A percentile compares a stretch with the other conserved stretches of the same genome.
Evolutionary conservation across 64 coral and sea anemone species (phyloP).

Genomic region (Montipora sp.): DNA sequence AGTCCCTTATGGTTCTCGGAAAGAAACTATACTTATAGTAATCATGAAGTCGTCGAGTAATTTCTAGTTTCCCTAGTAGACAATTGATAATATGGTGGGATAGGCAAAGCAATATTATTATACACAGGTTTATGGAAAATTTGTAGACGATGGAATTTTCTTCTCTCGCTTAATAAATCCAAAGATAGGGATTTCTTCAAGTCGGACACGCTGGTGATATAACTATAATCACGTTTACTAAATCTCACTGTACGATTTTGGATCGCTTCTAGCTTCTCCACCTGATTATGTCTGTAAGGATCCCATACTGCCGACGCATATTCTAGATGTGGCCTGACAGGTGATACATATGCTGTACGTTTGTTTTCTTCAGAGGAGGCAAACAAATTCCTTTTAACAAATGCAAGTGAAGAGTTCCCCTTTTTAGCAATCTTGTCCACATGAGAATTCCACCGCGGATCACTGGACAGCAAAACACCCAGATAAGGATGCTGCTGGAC

Average conservation of each 20-base stretch:
- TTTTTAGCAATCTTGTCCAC: constrained; percentile 71
- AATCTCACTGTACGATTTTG: constrained; percentile 38
- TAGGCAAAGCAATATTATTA: no score
- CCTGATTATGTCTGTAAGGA: constrained; percentile 40
- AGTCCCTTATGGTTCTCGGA: no score
- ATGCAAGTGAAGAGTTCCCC: constrained; percentile 46
- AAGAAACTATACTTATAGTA: no score
- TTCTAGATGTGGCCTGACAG: constrained; percentile 69
- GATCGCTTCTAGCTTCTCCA: constrained; percentile 53
- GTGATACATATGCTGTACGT: constrained; percentile 43
- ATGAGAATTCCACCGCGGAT: constrained; percentile 61
- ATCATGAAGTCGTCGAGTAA: no score
- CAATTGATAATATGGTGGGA: no score
- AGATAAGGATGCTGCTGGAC: constrained; percentile 66
- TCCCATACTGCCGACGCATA: constrained; percentile 68
- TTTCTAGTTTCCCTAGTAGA: no score
- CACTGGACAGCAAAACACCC: constrained; percentile 52
- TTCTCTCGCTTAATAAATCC: no score
- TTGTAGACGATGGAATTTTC: no score
- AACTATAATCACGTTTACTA: no score
- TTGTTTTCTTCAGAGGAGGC: constrained; percentile 30
- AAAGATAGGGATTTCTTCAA: no score
- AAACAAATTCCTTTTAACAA: constrained; percentile 25
- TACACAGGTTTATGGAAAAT: no score
- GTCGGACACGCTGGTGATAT: no score